Evolutionary conservation across 2,888 invertebrate genomes (phyloP).

Genomic region (Allophyes oxyacanthae): DNA sequence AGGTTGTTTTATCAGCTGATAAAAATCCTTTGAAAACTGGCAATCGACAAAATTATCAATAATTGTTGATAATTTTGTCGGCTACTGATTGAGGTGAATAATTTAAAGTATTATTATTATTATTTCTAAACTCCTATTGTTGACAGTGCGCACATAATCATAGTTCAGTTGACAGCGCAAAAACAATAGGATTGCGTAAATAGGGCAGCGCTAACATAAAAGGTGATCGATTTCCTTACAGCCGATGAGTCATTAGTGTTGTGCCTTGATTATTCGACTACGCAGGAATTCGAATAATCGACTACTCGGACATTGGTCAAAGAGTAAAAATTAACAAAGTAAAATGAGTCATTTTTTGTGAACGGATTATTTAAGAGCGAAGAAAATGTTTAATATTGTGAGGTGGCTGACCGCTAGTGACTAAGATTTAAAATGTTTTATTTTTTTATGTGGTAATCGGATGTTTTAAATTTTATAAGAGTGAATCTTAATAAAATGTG

Average conservation of each 20-base stretch:
- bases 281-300: conserved; percentile 42
- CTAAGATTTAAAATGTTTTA: conserved; percentile 35
- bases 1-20: too few species aligned
- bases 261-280: conserved; percentile 26
- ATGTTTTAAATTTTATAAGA: conserved; percentile 19
- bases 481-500: conserved; percentile 9
- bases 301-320: conserved; percentile 41
- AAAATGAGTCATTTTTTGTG: conserved; percentile 44
- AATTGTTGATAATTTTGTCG: too few species aligned
- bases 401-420: conserved; percentile 47
- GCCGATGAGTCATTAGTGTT: conserved; percentile 52
- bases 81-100: too few species aligned
- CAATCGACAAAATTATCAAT: too few species aligned
- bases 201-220: conserved; percentile 47
- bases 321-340: conserved; percentile 26
- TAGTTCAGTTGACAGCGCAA: conserved; percentile 43
- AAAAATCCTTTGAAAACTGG: too few species aligned
- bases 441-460: conserved; percentile 25
- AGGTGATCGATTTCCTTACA: conserved; percentile 38
- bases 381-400: conserved; percentile 36
- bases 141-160: conserved; percentile 36
- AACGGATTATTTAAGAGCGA: conserved; percentile 34
- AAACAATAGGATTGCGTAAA: conserved; percentile 59
- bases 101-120: too few species aligned
- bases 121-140: background rate